These are phyloP conservation scores for Synaphobranchus kaupii DNA, from an alignment of 2,797 vertebrate species.

Conservation along the genomic window DNA sequence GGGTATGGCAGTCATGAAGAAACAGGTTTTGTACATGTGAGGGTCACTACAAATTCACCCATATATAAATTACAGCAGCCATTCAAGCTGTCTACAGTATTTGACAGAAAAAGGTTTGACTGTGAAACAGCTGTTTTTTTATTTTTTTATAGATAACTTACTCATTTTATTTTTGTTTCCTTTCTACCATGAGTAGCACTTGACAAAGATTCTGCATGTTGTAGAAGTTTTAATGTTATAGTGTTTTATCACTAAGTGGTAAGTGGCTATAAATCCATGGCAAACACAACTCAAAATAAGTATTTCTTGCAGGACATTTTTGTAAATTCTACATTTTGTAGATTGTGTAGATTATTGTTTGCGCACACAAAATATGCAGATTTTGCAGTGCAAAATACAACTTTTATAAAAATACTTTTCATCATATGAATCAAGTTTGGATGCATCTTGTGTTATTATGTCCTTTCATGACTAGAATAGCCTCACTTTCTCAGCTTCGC, in stretches of 20 bases:
- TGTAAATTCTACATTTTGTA: not conserved
- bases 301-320: not conserved
- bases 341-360: not conserved
- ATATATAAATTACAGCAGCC: too few relatives aligned
- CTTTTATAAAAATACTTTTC: constrained; percentile 11
- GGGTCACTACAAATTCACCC: not conserved
- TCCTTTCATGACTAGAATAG: not conserved
- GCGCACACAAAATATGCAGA: not conserved
- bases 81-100: constrained; percentile 13
- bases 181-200: not conserved
- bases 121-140: not conserved
- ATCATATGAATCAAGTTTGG: constrained; percentile 20
- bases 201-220: not conserved
- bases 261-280: not conserved
- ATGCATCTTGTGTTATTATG: not conserved
- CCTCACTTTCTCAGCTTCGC: not conserved
- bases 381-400: constrained; percentile 16
- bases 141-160: not conserved
- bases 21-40: not conserved
- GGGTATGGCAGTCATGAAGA: not conserved
- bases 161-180: not conserved
- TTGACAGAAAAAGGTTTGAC: constrained; percentile 6
- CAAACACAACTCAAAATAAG: not conserved
- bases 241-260: constrained; percentile 3
- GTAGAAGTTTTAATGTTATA: not conserved